Evolutionary conservation across 2,888 invertebrate species (phyloP).

Genomic region (Leptothorax acervorum): DNA sequence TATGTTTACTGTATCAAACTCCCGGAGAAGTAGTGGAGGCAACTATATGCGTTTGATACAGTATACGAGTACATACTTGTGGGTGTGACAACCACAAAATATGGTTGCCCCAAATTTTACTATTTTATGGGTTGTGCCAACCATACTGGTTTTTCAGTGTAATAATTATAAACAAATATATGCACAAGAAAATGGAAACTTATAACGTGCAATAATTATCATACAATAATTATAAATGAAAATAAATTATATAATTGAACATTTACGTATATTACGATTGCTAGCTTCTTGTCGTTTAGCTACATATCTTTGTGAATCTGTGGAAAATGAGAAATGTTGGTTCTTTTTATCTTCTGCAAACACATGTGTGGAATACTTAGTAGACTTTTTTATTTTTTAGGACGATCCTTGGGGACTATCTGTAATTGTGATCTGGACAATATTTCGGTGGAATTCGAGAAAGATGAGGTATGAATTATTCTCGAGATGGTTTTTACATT

Average conservation of each 20-base stretch:
- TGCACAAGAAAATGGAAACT: neutral
- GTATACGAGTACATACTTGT: no score
- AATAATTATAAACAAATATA: neutral
- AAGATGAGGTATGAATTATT: neutral
- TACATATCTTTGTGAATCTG: neutral
- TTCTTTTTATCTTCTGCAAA: neutral
- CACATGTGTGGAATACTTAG: neutral
- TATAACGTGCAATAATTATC: no score
- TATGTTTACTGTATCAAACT: no score
- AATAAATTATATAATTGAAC: neutral
- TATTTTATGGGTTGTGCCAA: no score
- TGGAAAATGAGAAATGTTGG: neutral
- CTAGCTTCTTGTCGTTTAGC: neutral
- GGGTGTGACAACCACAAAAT: no score
- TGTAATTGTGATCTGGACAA: neutral
- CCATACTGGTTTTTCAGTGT: no score
- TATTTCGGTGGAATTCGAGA: slow-evolving; percentile 10
- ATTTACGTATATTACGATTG: neutral
- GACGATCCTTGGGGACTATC: neutral
- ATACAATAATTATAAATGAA: neutral
- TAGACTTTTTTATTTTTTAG: neutral
- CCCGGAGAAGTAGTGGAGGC: no score
- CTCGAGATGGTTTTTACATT: neutral
- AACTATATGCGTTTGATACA: no score
- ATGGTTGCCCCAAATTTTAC: no score